These are phyloP conservation scores for Ellobius talpinus DNA, from an alignment of 2,113 vertebrate genomes.

Conservation along the genomic window DNA sequence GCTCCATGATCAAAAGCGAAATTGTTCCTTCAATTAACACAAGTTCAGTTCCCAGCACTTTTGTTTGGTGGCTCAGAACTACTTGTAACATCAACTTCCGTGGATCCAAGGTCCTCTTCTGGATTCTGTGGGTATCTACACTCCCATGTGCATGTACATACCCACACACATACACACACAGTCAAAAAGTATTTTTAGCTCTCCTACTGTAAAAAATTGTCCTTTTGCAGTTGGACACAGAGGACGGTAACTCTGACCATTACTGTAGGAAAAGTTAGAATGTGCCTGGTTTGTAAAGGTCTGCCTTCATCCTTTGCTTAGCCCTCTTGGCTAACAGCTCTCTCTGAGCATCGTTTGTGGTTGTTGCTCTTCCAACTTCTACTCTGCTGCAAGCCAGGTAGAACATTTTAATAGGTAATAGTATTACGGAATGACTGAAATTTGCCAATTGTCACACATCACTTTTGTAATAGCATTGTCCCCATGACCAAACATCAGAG, in stretches of 20 bases:
- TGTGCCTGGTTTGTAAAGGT: background rate
- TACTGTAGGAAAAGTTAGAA: background rate
- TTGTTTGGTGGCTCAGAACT: background rate
- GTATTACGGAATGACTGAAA: background rate
- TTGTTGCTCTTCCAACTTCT: background rate
- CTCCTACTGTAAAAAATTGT: background rate
- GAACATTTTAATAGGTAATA: conserved; percentile 8
- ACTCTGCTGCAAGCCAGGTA: background rate
- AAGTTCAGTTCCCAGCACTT: background rate
- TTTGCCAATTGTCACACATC: background rate
- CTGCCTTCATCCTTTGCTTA: background rate
- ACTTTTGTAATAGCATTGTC: background rate
- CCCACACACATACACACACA: background rate
- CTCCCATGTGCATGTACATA: too few relatives aligned
- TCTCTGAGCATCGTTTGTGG: background rate
- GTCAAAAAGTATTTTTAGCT: background rate
- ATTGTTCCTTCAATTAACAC: too few relatives aligned
- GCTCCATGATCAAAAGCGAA: too few relatives aligned
- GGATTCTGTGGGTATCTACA: accelerated
- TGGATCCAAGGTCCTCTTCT: background rate
- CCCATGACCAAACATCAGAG: background rate
- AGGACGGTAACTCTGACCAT: background rate
- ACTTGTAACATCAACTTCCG: background rate
- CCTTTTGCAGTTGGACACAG: accelerated
- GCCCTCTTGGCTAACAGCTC: background rate